phyloP scores from a whole-genome alignment of 2,797 vertebrate species.

The Chiloscyllium punctatum region DNA sequence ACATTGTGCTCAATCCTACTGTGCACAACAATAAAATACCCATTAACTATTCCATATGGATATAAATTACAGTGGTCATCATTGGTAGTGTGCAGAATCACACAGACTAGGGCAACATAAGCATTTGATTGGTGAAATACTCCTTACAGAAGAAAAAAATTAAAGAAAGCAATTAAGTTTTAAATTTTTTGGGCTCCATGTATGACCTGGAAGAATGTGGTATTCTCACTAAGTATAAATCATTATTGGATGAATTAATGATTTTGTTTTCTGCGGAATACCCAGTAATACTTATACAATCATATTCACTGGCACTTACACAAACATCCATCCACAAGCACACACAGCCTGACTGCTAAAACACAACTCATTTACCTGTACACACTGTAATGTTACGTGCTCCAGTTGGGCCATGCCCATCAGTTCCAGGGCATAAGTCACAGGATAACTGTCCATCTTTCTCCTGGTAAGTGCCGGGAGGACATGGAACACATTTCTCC shows the following conservation, averaged over 20 bases:
- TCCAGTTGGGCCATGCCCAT: slow-evolving; percentile 77
- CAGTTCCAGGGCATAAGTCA: slow-evolving; percentile 87
- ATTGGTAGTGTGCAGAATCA: neutral
- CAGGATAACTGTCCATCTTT: slow-evolving; percentile 94
- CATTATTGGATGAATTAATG: neutral
- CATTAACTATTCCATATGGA: neutral
- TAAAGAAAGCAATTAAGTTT: neutral
- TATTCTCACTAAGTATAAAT: neutral
- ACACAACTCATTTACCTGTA: slow-evolving; percentile 62
- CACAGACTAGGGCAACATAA: neutral
- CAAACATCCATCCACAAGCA: neutral
- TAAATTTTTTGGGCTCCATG: neutral
- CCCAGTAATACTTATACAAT: neutral
- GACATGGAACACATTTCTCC: slow-evolving; percentile 90
- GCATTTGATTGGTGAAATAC: neutral
- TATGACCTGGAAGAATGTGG: neutral
- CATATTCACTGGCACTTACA: neutral
- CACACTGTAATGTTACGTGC: slow-evolving; percentile 87
- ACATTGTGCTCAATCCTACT: neutral
- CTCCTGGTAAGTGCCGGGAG: slow-evolving; percentile 91
- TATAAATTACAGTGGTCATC: neutral
- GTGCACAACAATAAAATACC: neutral
- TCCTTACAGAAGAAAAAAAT: neutral
- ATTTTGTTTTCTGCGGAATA: neutral
- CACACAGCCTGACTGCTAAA: neutral